A percentile compares a stretch with the other conserved stretches of the same genome.
phyloP scores from a whole-genome alignment of 2,888 invertebrate genomes.

The Agrochola lychnidis region DNA sequence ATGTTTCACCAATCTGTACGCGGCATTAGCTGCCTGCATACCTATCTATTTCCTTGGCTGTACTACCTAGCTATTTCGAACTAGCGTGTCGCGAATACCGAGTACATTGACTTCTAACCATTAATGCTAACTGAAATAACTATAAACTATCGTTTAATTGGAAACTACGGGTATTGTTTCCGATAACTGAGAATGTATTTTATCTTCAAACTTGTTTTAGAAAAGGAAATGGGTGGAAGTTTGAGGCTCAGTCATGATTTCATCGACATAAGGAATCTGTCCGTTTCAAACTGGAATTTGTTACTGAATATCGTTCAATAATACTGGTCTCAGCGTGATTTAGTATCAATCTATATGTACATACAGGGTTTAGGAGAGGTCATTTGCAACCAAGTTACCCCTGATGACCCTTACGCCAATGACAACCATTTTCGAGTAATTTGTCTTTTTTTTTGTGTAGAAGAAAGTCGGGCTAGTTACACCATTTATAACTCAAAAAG shows the following conservation, averaged over 20 bases:
- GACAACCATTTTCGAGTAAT: too few relatives aligned
- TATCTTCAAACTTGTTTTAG: background rate
- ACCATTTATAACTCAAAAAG: too few relatives aligned
- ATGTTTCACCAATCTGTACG: background rate
- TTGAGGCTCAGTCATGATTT: background rate
- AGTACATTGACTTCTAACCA: conserved; percentile 51
- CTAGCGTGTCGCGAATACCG: conserved; percentile 47
- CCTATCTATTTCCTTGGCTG: background rate
- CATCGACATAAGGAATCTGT: too few relatives aligned
- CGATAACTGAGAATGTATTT: conserved; percentile 21
- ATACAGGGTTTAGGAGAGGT: too few relatives aligned
- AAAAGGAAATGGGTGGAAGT: background rate
- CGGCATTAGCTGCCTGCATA: background rate
- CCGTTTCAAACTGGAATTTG: background rate
- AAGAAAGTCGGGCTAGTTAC: too few relatives aligned
- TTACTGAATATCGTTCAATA: background rate
- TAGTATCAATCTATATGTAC: too few relatives aligned
- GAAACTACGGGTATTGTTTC: conserved; percentile 26
- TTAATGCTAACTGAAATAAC: conserved; percentile 46
- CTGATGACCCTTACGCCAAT: too few relatives aligned
- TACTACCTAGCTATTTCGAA: conserved; percentile 48
- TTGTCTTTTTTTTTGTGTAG: too few relatives aligned
- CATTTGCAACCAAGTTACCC: too few relatives aligned
- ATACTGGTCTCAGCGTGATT: too few relatives aligned
- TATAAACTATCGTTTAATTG: conserved; percentile 38